Evolutionary conservation across 2,888 invertebrate species (phyloP).

Genomic region (Elmis aenea): DNA sequence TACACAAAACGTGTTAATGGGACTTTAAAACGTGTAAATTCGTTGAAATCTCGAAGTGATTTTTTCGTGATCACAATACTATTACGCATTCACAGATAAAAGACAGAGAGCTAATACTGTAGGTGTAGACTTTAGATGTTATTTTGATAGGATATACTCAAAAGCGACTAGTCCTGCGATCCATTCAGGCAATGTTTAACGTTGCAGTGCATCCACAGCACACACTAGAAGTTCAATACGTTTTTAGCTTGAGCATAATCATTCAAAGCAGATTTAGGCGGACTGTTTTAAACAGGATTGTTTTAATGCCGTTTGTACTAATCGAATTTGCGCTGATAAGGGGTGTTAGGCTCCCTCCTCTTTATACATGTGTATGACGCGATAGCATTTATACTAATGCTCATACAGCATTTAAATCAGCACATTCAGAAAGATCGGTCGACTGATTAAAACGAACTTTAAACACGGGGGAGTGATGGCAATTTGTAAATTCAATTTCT

Average conservation of each 20-base stretch:
- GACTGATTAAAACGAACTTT: slow-evolving; percentile 45
- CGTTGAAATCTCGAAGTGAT: no score
- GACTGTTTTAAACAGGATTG: slow-evolving; percentile 52
- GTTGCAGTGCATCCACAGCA: no score
- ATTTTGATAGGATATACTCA: no score
- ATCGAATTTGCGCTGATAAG: slow-evolving; percentile 52
- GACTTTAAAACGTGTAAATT: no score
- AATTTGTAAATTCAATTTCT: slow-evolving; percentile 37
- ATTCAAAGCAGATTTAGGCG: slow-evolving; percentile 34
- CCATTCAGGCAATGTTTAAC: no score
- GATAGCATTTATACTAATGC: slow-evolving; percentile 42
- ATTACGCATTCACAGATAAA: no score
- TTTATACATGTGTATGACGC: slow-evolving; percentile 38
- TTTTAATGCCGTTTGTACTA: slow-evolving; percentile 57
- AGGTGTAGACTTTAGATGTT: no score
- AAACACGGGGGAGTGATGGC: slow-evolving; percentile 35
- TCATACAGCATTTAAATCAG: slow-evolving; percentile 41
- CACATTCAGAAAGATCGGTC: slow-evolving; percentile 43
- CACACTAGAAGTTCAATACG: slow-evolving; percentile 30
- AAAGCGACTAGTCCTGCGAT: no score
- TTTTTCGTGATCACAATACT: no score
- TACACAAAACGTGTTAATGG: no score
- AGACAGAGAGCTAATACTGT: no score
- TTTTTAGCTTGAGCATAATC: slow-evolving; percentile 26
- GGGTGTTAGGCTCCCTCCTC: slow-evolving; percentile 31